Evolutionary conservation across 92 coral and sea anemone genomes (phyloP).

Genomic region (Epizoanthus stellaris): DNA sequence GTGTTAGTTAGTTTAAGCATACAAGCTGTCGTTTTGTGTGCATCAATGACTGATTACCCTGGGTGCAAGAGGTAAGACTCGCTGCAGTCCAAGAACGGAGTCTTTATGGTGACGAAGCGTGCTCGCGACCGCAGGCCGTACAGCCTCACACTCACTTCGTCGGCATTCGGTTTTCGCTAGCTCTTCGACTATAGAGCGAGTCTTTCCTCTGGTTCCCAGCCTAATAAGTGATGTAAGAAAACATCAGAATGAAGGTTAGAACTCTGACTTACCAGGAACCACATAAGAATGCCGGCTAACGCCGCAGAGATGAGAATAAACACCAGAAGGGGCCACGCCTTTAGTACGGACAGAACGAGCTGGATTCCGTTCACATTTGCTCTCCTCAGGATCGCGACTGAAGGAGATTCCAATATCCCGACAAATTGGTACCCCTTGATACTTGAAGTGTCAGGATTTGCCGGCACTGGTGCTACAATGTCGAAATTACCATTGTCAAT

Average conservation of each 20-base stretch:
- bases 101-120: too few species aligned
- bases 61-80: too few species aligned
- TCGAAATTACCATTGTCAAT: conserved; percentile 64
- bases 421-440: conserved; percentile 64
- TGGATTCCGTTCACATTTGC: conserved; percentile 87
- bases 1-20: too few species aligned
- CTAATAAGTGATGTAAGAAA: not conserved
- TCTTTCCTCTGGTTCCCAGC: not conserved
- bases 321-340: conserved; percentile 94
- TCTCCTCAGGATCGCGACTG: conserved; percentile 80
- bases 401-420: conserved; percentile 83
- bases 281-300: conserved; percentile 89
- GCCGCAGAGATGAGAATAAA: conserved; percentile 91
- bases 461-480: conserved; percentile 68
- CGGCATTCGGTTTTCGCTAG: too few species aligned
- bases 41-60: too few species aligned
- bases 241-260: too few species aligned
- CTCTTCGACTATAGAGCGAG: too few species aligned
- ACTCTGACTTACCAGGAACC: conserved; percentile 81
- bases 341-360: conserved; percentile 80
- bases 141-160: too few species aligned
- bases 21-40: too few species aligned
- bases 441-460: conserved; percentile 36
- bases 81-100: too few species aligned
- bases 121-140: too few species aligned